phyloP scores from a whole-genome alignment of 2,888 invertebrate genomes.

The Strigamia maritima region DNA sequence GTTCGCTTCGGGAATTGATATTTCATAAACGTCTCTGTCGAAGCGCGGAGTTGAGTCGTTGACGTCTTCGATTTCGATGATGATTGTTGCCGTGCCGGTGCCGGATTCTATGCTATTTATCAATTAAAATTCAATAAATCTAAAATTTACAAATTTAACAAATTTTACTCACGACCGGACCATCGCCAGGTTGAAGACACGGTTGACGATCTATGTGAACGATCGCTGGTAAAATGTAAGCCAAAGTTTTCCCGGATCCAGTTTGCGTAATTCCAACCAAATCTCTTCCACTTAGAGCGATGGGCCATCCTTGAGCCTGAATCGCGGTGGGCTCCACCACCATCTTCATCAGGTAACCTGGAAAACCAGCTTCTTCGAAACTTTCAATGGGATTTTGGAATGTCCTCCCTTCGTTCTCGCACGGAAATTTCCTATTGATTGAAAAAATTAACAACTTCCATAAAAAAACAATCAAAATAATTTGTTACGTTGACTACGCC shows the following conservation, averaged over 20 bases:
- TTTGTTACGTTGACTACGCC: slow-evolving; percentile 77
- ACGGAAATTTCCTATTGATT: slow-evolving; percentile 80
- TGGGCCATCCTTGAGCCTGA: slow-evolving; percentile 95
- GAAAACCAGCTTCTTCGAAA: slow-evolving; percentile 88
- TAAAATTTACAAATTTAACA: neutral
- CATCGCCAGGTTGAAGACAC: slow-evolving; percentile 79
- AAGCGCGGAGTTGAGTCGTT: no score
- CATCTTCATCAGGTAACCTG: slow-evolving; percentile 54
- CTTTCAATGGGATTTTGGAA: slow-evolving; percentile 82
- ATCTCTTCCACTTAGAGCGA: slow-evolving; percentile 85
- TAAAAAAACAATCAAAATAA: no score
- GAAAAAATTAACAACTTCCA: slow-evolving; percentile 75
- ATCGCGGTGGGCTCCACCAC: slow-evolving; percentile 76
- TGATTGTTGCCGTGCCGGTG: no score
- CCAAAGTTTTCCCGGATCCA: slow-evolving; percentile 85
- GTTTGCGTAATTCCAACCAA: slow-evolving; percentile 96
- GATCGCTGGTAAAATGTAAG: slow-evolving; percentile 87
- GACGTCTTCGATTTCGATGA: no score
- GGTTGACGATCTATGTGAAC: slow-evolving; percentile 92
- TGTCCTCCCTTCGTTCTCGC: slow-evolving; percentile 73
- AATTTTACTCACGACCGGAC: slow-evolving; percentile 69
- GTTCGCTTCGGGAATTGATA: no score
- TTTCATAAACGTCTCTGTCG: no score
- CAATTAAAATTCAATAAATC: neutral
- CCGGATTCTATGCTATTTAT: no score